Conservation (phyloP, 2,888 invertebrate species). For the Bombylius major region DNA sequence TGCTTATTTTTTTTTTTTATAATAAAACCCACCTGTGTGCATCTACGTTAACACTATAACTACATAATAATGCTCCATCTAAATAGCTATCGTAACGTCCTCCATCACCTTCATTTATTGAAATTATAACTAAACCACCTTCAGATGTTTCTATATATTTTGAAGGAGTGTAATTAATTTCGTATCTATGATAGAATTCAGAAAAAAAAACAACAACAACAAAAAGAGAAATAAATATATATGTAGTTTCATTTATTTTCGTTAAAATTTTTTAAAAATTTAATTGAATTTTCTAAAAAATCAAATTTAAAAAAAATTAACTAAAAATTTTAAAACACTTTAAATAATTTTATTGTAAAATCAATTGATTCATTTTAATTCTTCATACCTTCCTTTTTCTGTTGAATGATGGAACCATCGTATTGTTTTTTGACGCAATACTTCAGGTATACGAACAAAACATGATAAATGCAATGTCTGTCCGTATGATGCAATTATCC, state of each 20-base stretch:
- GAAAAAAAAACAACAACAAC: not conserved
- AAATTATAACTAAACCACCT: constrained; percentile 78
- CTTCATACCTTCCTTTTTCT: constrained; percentile 58
- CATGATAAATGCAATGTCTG: constrained; percentile 86
- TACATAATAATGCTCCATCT: constrained; percentile 74
- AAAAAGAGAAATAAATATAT: not conserved
- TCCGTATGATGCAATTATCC: constrained; percentile 83
- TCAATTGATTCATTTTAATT: not conserved
- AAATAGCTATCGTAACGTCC: constrained; percentile 87
- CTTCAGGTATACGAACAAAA: constrained; percentile 80
- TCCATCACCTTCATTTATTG: constrained; percentile 77
- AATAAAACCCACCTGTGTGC: constrained; percentile 53
- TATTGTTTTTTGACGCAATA: constrained; percentile 65
- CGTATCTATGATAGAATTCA: constrained; percentile 24
- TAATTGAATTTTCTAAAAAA: not conserved
- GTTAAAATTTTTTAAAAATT: no score
- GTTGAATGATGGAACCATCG: constrained; percentile 83
- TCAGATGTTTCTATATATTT: constrained; percentile 90
- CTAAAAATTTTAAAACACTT: not conserved
- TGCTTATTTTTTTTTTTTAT: not conserved
- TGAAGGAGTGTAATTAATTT: constrained; percentile 55
- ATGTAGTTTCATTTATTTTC: no score
- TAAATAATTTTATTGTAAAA: no score
- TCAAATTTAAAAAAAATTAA: not conserved
- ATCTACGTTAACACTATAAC: constrained; percentile 86